phyloP scores from a whole-genome alignment of 2,113 vertebrate species.

The Neopipo cinnamomea region DNA sequence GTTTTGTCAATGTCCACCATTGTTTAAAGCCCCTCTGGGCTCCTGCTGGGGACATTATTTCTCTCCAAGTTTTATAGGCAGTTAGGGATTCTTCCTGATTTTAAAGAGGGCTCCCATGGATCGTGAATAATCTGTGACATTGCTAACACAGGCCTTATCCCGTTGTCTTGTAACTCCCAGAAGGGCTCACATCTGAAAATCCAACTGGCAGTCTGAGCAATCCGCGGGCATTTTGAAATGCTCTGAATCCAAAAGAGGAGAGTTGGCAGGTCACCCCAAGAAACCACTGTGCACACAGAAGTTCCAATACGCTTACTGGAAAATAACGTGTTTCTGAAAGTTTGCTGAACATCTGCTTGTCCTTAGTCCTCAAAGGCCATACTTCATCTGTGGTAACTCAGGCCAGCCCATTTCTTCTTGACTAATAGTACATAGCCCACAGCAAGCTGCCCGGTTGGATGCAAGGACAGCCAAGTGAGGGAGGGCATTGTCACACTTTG shows the following conservation, averaged over 20 bases:
- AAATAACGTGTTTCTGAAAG: background rate
- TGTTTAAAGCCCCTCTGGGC: constrained; percentile 17
- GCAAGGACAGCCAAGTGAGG: background rate
- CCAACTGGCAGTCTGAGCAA: background rate
- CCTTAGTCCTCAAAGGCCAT: background rate
- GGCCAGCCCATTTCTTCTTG: background rate
- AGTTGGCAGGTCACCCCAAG: background rate
- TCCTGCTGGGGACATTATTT: constrained; percentile 43
- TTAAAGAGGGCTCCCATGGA: constrained; percentile 21
- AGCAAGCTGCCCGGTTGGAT: background rate
- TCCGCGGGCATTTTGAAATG: background rate
- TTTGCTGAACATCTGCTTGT: background rate
- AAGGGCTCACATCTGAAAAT: background rate
- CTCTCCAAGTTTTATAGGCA: constrained; percentile 4
- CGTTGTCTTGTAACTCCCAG: background rate
- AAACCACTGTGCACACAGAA: background rate
- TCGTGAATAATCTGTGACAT: background rate
- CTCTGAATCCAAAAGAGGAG: background rate
- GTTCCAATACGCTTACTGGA: background rate
- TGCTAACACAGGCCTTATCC: background rate
- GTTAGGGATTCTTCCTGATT: constrained; percentile 33
- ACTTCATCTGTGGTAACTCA: background rate
- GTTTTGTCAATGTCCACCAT: constrained; percentile 42
- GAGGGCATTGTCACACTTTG: background rate
- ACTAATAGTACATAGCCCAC: too few species aligned